Evolutionary conservation across 2,113 vertebrate genomes (phyloP).

Genomic region (Lipophrys pholis): DNA sequence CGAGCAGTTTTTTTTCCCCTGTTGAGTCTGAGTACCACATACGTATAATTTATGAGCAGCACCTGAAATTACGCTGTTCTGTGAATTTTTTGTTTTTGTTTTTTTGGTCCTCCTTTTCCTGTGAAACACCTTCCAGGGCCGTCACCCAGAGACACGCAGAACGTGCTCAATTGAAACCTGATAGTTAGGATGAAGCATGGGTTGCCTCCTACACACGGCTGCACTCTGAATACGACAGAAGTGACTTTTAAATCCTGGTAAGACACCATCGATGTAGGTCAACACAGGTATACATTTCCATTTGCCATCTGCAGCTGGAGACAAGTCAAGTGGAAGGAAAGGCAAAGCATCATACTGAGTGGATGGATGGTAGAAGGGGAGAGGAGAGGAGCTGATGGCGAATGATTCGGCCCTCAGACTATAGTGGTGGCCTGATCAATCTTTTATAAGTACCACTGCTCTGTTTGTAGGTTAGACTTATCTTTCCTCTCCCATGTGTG

Average conservation of each 20-base stretch:
- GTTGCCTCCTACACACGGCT: neutral
- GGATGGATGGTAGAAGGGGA: constrained; percentile 22
- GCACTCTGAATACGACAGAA: constrained; percentile 6
- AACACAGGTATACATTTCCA: constrained; percentile 47
- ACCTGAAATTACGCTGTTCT: neutral
- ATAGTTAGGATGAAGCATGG: neutral
- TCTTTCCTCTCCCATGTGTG: constrained; percentile 59
- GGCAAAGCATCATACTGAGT: constrained; percentile 17
- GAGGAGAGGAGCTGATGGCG: constrained; percentile 1
- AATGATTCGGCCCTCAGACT: constrained; percentile 40
- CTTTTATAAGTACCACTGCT: constrained; percentile 65
- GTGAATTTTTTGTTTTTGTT: neutral
- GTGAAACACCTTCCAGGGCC: no score
- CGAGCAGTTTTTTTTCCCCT: no score
- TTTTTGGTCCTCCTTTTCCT: neutral
- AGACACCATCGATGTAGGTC: constrained; percentile 60
- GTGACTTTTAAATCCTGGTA: constrained; percentile 1
- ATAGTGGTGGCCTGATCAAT: constrained; percentile 60
- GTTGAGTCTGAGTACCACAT: no score
- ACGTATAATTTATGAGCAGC: neutral
- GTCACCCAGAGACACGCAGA: neutral
- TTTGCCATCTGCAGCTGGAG: no score
- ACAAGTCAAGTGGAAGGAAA: constrained; percentile 58
- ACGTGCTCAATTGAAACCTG: constrained; percentile 1
- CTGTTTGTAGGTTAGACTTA: constrained; percentile 66